These are phyloP conservation scores for Melanotaenia nigrans DNA, from an alignment of 2,797 vertebrate genomes.

Conservation along the genomic window DNA sequence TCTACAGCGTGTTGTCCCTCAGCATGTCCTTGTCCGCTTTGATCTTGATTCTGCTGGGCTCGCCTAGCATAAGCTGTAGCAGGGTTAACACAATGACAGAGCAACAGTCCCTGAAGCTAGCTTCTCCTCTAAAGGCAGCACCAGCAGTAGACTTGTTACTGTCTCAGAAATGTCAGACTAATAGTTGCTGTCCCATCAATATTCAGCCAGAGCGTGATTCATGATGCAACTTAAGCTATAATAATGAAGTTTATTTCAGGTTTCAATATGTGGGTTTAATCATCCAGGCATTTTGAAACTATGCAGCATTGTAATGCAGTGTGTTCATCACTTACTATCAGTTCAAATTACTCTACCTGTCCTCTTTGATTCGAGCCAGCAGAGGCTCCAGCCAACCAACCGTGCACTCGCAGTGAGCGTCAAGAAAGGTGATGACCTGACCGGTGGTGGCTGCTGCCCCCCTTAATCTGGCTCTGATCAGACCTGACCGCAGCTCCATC, in stretches of 20 bases:
- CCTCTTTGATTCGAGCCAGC: slow-evolving; percentile 92
- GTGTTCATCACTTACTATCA: background rate
- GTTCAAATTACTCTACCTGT: slow-evolving; percentile 83
- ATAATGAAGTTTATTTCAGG: slow-evolving; percentile 29
- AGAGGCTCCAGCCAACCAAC: slow-evolving; percentile 95
- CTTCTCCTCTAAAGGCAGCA: slow-evolving; percentile 32
- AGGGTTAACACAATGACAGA: background rate
- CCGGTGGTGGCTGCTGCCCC: slow-evolving; percentile 91
- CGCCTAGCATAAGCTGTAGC: background rate
- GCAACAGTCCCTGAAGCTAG: background rate
- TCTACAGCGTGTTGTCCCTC: background rate
- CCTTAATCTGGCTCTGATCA: slow-evolving; percentile 93
- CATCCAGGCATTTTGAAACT: slow-evolving; percentile 17
- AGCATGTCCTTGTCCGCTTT: too few species aligned
- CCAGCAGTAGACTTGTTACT: slow-evolving; percentile 53
- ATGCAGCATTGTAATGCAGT: background rate
- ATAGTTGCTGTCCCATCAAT: slow-evolving; percentile 48
- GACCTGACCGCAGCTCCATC: slow-evolving; percentile 95
- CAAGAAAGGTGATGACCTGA: slow-evolving; percentile 96
- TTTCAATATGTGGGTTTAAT: slow-evolving; percentile 22
- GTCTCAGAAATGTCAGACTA: slow-evolving; percentile 43
- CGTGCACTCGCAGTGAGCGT: slow-evolving; percentile 98
- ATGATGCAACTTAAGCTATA: slow-evolving; percentile 51
- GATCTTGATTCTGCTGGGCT: background rate
- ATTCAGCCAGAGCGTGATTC: slow-evolving; percentile 46